Percentiles rank a stretch among this genome's conserved stretches.
Conservation (phyloP, 2,113 vertebrate genomes). For the Sceloporus undulatus region DNA sequence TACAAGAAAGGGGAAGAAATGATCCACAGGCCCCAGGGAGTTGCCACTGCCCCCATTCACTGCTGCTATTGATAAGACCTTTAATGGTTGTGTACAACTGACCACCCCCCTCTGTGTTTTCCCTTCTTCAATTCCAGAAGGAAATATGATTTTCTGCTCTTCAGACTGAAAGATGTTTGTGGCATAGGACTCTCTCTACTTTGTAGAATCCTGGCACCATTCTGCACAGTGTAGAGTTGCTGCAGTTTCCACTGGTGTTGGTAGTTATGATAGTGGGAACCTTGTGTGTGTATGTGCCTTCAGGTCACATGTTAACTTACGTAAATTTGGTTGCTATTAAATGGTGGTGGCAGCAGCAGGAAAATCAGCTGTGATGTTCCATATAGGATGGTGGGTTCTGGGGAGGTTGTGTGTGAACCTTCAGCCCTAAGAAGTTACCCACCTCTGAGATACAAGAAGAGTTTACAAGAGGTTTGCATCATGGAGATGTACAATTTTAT, state of each 20-base stretch:
- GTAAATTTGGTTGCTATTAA: neutral
- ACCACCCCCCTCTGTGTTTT: neutral
- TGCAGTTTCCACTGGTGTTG: neutral
- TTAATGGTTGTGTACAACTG: neutral
- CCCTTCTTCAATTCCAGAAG: neutral
- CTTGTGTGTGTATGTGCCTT: neutral
- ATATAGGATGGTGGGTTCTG: neutral
- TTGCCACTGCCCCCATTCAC: neutral
- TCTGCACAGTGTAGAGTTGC: neutral
- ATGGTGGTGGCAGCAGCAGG: neutral
- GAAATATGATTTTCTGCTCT: neutral
- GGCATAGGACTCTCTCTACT: neutral
- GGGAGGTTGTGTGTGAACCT: too few relatives aligned
- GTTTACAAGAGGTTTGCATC: neutral
- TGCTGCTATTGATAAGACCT: neutral
- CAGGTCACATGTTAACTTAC: too few relatives aligned
- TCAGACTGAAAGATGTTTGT: neutral
- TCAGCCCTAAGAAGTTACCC: neutral
- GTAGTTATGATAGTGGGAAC: neutral
- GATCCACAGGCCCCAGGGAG: too few relatives aligned
- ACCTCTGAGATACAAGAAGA: neutral
- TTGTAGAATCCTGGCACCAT: neutral
- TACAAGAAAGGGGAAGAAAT: neutral
- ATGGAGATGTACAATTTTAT: neutral
- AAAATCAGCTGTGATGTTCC: neutral